Evolutionary conservation across 2,797 vertebrate species (phyloP).

Genomic region (Erethizon dorsatum): DNA sequence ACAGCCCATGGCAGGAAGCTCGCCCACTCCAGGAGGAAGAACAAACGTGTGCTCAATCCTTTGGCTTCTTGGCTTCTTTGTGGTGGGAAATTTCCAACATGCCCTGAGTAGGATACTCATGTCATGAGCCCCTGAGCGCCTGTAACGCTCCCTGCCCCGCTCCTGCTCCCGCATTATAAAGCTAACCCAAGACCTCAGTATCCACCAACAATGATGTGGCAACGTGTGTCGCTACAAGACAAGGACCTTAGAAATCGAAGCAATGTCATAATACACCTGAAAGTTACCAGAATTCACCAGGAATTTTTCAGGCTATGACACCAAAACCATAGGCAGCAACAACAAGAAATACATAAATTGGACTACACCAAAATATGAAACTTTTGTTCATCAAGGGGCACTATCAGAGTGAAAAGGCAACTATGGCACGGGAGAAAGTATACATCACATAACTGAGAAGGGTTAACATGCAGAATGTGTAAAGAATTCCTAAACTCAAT

Average conservation of each 20-base stretch:
- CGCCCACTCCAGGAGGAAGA: not conserved
- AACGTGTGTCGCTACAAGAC: not conserved
- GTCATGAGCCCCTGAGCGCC: too few species aligned
- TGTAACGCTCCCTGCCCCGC: not conserved
- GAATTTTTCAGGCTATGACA: not conserved
- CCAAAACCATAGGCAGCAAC: not conserved
- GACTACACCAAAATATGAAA: not conserved
- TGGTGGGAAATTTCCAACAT: not conserved
- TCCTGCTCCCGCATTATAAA: not conserved
- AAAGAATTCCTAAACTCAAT: not conserved
- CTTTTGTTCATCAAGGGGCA: not conserved
- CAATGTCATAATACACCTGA: not conserved
- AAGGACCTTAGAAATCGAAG: not conserved
- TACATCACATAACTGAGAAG: not conserved
- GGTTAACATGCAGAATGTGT: not conserved
- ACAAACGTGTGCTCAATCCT: not conserved
- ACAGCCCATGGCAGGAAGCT: not conserved
- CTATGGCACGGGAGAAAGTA: not conserved
- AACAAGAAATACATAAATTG: not conserved
- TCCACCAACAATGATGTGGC: not conserved
- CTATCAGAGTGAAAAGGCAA: too few species aligned
- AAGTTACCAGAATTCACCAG: not conserved
- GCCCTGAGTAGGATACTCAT: not conserved
- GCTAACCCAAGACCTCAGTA: not conserved
- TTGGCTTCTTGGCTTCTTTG: not conserved